phyloP scores from a whole-genome alignment of 2,113 vertebrate genomes.

The Bubalus kerabau region DNA sequence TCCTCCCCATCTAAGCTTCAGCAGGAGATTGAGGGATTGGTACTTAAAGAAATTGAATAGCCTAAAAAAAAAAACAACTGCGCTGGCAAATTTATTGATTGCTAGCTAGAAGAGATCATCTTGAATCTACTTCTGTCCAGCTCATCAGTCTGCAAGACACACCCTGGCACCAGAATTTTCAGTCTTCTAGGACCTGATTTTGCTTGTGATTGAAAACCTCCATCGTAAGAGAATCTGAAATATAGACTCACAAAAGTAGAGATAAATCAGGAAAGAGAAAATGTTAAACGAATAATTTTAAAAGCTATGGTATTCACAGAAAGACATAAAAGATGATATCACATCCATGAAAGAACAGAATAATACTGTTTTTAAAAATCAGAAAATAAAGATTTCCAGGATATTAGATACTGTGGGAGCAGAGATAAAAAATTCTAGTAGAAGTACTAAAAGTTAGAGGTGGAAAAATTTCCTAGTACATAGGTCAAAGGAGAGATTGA shows the following conservation, averaged over 20 bases:
- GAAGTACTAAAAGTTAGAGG: background rate
- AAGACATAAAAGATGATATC: background rate
- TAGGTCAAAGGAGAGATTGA: background rate
- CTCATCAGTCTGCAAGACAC: background rate
- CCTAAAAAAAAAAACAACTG: background rate
- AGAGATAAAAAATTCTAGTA: background rate
- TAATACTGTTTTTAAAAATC: background rate
- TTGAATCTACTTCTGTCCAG: background rate
- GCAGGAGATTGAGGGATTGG: background rate
- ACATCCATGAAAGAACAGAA: background rate
- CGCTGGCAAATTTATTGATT: background rate
- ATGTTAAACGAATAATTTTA: background rate
- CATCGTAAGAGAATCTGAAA: background rate
- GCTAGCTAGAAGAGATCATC: background rate
- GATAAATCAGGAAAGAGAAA: background rate
- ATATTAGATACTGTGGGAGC: background rate
- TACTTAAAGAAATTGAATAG: background rate
- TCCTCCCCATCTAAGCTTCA: background rate
- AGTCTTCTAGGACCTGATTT: background rate
- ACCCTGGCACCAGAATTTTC: background rate
- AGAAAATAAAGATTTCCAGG: background rate
- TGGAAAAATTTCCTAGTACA: background rate
- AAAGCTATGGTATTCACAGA: background rate
- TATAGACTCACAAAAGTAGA: background rate
- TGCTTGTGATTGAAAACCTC: background rate